Conservation (phyloP, 2,888 invertebrate genomes). For the Diaprepes abbreviatus region DNA sequence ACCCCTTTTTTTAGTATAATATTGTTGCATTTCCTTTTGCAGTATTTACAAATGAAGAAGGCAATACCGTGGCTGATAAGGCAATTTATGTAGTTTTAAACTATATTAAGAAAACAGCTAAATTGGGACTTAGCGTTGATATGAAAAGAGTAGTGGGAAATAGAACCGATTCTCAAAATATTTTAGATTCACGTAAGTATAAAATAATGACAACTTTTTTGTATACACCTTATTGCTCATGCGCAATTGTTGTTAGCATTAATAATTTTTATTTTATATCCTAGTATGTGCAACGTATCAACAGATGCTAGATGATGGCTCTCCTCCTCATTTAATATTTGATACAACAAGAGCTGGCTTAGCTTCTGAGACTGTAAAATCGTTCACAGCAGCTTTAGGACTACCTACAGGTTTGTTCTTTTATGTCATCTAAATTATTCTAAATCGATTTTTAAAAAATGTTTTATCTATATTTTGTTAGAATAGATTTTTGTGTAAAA, state of each 20-base stretch:
- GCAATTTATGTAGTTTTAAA: conserved; percentile 80
- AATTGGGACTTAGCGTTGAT: conserved; percentile 76
- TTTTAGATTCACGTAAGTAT: conserved; percentile 78
- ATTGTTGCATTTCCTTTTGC: conserved; percentile 54
- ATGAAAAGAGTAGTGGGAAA: conserved; percentile 77
- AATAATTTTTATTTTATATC: no score
- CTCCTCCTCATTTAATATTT: conserved; percentile 83
- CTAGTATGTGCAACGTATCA: conserved; percentile 82
- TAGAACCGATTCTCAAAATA: conserved; percentile 78
- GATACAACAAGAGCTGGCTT: conserved; percentile 87
- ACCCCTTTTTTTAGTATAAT: no score
- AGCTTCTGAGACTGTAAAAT: conserved; percentile 87
- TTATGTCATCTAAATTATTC: no score
- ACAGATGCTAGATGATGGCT: conserved; percentile 74
- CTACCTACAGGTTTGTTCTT: conserved; percentile 76
- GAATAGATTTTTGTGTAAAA: no score
- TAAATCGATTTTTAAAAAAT: no score
- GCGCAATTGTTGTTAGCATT: no score
- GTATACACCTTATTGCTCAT: no score
- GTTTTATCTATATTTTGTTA: no score
- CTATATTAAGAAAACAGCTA: conserved; percentile 78
- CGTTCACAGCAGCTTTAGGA: conserved; percentile 83
- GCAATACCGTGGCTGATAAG: conserved; percentile 79
- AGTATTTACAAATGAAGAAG: conserved; percentile 84
- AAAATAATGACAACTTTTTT: not conserved